Evolutionary conservation across 2,797 vertebrate species (phyloP), one percentile per base, ranked within the genome.

Genomic region (Poecilia picta): DNA sequence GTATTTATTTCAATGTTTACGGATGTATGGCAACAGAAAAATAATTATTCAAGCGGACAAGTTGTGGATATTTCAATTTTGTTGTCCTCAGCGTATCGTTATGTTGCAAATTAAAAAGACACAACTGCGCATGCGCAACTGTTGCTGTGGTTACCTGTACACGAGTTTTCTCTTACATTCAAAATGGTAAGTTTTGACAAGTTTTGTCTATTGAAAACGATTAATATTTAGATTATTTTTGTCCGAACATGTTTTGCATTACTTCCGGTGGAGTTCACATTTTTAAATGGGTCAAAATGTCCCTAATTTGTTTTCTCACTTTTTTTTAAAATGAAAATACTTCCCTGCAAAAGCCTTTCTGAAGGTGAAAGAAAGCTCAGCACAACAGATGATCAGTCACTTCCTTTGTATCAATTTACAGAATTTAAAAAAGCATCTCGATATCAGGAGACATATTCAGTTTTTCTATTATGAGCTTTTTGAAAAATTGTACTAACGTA

Each of bases 121-220:
- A 16, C n/a, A 13, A 59, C 10, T 0, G 41, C 94, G 92, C 91
- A 85, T 89, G 94, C 82, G 76, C 46, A 0, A 0, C 0, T 0
- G 91, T 93, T 91, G 66, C 91, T 47, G 92, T 84, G 82, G 94
- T 91, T 86, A 89, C 89, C 23, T 1, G 46, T 36, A 62, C n/a
- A 55, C 72, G 18, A 23, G 6, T 18, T 70, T 45, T 28, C 13
- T 8, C 68, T 45, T n/a, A 0, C 41, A 25, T 20, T 62, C 33
- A 76, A 6, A 1, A 93, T 94, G 92, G 93, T 94, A 59, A 85
- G 89, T 82, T 81, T 87, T 86, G 41, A 20, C 10, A 5, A 0
- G 1, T n/a, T 66, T 55, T 66, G 57, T 73, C 15, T 28, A 11
- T 28, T 23, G 64, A 15, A 36, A 6, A 59, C 57, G 1, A n/a